Evolutionary conservation across 2,797 vertebrate species (phyloP).

Genomic region (Mionectes olivaceus): DNA sequence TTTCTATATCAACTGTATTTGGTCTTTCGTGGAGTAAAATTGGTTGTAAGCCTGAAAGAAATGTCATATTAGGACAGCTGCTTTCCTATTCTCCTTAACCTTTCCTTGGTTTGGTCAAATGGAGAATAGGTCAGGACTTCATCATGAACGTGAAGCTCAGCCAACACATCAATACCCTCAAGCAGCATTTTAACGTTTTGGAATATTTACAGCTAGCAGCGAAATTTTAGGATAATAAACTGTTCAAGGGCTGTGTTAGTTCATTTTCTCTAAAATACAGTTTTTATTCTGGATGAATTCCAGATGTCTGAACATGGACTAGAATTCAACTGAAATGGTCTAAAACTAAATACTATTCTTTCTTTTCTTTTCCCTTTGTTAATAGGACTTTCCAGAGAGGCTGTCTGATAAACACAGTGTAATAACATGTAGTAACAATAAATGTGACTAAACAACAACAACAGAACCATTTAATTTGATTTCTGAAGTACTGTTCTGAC

Average conservation of each 20-base stretch:
- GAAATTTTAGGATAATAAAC: constrained; percentile 35
- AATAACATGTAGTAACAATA: background rate
- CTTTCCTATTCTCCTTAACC: background rate
- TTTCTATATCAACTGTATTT: background rate
- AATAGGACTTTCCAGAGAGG: background rate
- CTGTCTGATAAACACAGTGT: background rate
- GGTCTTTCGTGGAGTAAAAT: background rate
- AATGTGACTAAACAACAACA: background rate
- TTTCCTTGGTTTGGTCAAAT: background rate
- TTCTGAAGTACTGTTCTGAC: background rate
- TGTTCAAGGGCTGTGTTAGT: background rate
- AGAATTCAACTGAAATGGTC: constrained; percentile 7
- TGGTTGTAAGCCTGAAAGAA: constrained; percentile 9
- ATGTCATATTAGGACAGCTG: constrained; percentile 38
- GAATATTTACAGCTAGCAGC: constrained; percentile 30
- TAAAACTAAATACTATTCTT: constrained; percentile 15
- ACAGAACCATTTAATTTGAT: background rate
- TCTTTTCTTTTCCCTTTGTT: background rate
- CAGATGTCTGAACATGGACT: background rate
- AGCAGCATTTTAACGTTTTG: constrained; percentile 33
- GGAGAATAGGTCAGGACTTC: constrained; percentile 32
- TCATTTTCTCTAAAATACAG: background rate
- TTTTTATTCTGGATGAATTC: constrained; percentile 32
- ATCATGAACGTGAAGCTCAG: background rate
- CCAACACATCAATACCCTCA: constrained; percentile 2